Evolutionary conservation across 2,888 invertebrate species (phyloP), one percentile per base, ranked within the genome.

Genomic region (Druceiella hillmani): DNA sequence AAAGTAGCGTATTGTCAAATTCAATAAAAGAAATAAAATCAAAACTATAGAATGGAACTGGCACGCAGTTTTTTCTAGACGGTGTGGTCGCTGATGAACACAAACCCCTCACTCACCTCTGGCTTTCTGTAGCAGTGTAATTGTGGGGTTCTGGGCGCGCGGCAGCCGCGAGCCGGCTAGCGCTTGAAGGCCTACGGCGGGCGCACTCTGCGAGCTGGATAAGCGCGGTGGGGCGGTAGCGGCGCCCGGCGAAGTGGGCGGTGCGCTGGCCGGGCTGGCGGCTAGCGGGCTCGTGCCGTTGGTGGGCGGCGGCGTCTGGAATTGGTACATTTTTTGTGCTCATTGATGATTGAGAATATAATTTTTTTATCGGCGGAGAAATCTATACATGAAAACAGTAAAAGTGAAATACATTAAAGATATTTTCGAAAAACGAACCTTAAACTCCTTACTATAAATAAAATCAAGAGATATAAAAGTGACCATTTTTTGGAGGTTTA

Each of bases 71-170:
- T 11, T n/a, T 27, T 5, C 13, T 5, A 12, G 6, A 12, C n/a
- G 5, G 28, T 5, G 13, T 6, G 6, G 13, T 27, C 13, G 5
- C 13, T 27, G 28, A 13, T 5, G 5, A 27, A 27, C 6, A 12
- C n/a, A n/a, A n/a, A n/a, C n/a, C n/a, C n/a, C n/a, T 16, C 17
- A 34, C 57, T 57, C 68, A 90, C 91, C 90, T 82, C 90, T 76
- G 38, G 87, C 87, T 66, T 88, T 91, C 66, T 91, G 89, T 42
- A 91, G 72, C 25, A 91, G 67, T 2, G 89, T 90, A 51, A 91
- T 86, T 4, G 88, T 89, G 1, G 90, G 89, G 64, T 87, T 90
- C 64, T 89, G 89, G 2, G 84, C 87, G 51, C 78, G 75, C 3
- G 90, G 90, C 50, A 89, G 66, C 2, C 44, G 33, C 17, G 27